A percentile compares a stretch with the other conserved stretches of the same genome.
Evolutionary conservation across 2,797 vertebrate species (phyloP).

Genomic region (Anisognathus igniventris): DNA sequence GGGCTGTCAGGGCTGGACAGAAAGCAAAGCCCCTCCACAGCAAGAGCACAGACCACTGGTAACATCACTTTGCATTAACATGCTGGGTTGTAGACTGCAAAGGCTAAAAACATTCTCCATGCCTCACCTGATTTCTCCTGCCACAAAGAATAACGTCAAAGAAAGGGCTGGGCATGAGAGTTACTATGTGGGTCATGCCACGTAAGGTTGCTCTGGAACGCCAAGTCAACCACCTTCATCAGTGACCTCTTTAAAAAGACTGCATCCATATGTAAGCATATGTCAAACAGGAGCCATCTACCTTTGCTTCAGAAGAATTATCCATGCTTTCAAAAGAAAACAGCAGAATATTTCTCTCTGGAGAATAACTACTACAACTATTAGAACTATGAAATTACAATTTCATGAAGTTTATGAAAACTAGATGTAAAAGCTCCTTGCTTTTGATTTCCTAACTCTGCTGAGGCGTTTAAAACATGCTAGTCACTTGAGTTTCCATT

Average conservation of each 20-base stretch:
- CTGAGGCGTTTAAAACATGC: not conserved
- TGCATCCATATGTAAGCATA: not conserved
- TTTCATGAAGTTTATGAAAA: not conserved
- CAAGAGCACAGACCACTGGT: not conserved
- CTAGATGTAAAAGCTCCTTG: not conserved
- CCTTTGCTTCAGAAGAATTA: not conserved
- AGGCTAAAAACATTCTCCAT: not conserved
- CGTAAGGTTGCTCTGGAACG: not conserved
- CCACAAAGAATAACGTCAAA: not conserved
- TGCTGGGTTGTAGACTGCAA: not conserved
- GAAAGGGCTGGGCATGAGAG: not conserved
- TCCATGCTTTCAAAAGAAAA: not conserved
- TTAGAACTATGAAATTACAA: not conserved
- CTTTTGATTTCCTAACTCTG: not conserved
- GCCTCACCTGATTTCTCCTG: not conserved
- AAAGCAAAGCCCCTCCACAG: not conserved
- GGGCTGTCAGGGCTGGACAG: not conserved
- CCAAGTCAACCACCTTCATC: not conserved
- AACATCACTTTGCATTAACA: not conserved
- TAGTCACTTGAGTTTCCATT: not conserved
- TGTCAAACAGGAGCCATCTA: not conserved
- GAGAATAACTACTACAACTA: not conserved
- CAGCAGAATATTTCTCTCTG: not conserved
- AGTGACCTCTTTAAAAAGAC: not conserved
- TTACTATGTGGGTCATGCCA: not conserved